These are phyloP conservation scores for Hydrocynus forskahlii DNA, from an alignment of 2,797 vertebrate genomes.

Conservation along the genomic window DNA sequence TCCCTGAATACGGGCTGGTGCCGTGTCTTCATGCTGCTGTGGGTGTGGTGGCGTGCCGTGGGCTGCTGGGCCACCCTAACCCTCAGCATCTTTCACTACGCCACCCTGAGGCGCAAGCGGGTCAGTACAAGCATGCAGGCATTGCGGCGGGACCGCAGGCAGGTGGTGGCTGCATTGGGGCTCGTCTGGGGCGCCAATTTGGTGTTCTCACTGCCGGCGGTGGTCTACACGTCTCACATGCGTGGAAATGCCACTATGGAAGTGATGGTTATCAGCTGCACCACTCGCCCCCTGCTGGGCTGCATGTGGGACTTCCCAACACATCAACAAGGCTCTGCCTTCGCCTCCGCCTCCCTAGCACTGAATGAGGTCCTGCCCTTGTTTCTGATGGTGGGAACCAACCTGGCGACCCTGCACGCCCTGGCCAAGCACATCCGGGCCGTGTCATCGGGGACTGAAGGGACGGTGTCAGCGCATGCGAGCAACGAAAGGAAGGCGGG, in stretches of 20 bases:
- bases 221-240: slow-evolving; percentile 73
- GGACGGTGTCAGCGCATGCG: slow-evolving; percentile 53
- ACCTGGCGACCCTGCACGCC: slow-evolving; percentile 75
- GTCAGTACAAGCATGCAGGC: slow-evolving; percentile 66
- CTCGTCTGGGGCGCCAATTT: slow-evolving; percentile 77
- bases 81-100: slow-evolving; percentile 80
- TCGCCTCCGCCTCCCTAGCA: slow-evolving; percentile 75
- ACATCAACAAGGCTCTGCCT: slow-evolving; percentile 68
- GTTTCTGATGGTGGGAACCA: slow-evolving; percentile 80
- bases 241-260: slow-evolving; percentile 74
- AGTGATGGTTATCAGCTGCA: slow-evolving; percentile 84
- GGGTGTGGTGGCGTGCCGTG: slow-evolving; percentile 84
- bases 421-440: slow-evolving; percentile 78
- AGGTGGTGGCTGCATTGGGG: slow-evolving; percentile 67
- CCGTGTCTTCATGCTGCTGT: slow-evolving; percentile 81
- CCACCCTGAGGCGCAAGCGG: slow-evolving; percentile 73
- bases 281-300: slow-evolving; percentile 79
- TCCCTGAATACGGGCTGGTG: slow-evolving; percentile 76
- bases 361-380: slow-evolving; percentile 80
- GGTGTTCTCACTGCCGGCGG: slow-evolving; percentile 76
- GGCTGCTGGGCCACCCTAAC: slow-evolving; percentile 81
- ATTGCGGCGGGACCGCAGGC: slow-evolving; percentile 67
- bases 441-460: slow-evolving; percentile 60
- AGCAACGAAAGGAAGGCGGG: slow-evolving; percentile 78
- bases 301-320: slow-evolving; percentile 82